phyloP scores from a whole-genome alignment of 2,113 vertebrate species.

The Collichthys lucidus region DNA sequence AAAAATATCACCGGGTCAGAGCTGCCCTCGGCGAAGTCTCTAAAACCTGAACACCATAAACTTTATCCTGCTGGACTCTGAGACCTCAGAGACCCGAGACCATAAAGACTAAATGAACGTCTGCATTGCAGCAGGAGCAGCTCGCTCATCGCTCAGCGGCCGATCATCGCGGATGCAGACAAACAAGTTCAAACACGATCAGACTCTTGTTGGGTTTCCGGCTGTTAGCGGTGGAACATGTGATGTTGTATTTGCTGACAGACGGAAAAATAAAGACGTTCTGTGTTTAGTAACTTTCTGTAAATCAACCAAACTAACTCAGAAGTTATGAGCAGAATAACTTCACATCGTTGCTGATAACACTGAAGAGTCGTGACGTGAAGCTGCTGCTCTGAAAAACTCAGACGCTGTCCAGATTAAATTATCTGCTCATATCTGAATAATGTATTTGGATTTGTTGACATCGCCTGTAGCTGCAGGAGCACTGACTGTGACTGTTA shows the following conservation, averaged over 20 bases:
- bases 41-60: conserved; percentile 6
- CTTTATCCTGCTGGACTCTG: not conserved
- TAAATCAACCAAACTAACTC: too few relatives aligned
- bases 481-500: too few relatives aligned
- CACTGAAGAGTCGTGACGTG: too few relatives aligned
- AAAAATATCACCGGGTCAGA: not conserved
- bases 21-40: not conserved
- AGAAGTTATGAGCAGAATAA: too few relatives aligned
- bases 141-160: not conserved
- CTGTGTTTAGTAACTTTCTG: too few relatives aligned
- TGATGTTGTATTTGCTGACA: too few relatives aligned
- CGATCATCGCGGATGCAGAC: not conserved
- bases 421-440: not conserved
- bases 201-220: too few relatives aligned
- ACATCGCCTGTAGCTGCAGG: not conserved
- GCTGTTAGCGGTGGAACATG: too few relatives aligned
- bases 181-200: too few relatives aligned
- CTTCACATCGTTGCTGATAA: too few relatives aligned
- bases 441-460: not conserved
- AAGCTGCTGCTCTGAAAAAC: not conserved
- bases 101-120: conserved; percentile 1
- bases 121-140: not conserved
- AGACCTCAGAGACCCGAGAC: not conserved
- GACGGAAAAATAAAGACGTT: too few relatives aligned
- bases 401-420: not conserved